phyloP scores from a whole-genome alignment of 2,888 invertebrate genomes.

The Clostera curtula region DNA sequence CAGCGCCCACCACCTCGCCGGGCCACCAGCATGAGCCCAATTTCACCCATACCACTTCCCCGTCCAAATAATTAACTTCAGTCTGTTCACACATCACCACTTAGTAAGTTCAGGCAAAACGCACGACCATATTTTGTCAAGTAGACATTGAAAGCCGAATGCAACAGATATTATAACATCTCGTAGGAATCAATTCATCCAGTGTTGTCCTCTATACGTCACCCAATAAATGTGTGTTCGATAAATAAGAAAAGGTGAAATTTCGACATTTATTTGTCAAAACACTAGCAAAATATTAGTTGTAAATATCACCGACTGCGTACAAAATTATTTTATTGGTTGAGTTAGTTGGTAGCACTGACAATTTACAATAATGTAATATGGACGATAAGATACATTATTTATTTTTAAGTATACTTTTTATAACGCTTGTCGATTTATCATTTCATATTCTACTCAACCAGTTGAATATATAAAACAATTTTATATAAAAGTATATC shows the following conservation, averaged over 20 bases:
- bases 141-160: constrained; percentile 51
- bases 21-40: constrained; percentile 90
- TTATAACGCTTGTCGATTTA: background rate
- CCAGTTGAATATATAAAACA: constrained; percentile 3
- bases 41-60: constrained; percentile 91
- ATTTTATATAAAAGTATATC: constrained; percentile 12
- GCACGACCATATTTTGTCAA: constrained; percentile 70
- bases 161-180: constrained; percentile 50
- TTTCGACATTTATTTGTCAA: constrained; percentile 52
- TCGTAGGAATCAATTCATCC: constrained; percentile 24
- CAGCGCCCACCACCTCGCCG: constrained; percentile 80
- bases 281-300: constrained; percentile 66
- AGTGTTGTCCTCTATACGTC: constrained; percentile 22
- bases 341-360: constrained; percentile 50
- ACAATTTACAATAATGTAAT: constrained; percentile 9
- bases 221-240: constrained; percentile 22
- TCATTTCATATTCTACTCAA: background rate
- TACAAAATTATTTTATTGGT: constrained; percentile 58
- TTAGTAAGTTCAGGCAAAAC: constrained; percentile 54
- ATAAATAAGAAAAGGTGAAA: constrained; percentile 23
- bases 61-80: constrained; percentile 79
- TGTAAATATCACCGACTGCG: constrained; percentile 73
- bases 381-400: no score
- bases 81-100: constrained; percentile 82
- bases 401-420: no score